Base-by-base conservation (phyloP, 2,797 vertebrate genomes). In the Cyclura pinguis region DNA sequence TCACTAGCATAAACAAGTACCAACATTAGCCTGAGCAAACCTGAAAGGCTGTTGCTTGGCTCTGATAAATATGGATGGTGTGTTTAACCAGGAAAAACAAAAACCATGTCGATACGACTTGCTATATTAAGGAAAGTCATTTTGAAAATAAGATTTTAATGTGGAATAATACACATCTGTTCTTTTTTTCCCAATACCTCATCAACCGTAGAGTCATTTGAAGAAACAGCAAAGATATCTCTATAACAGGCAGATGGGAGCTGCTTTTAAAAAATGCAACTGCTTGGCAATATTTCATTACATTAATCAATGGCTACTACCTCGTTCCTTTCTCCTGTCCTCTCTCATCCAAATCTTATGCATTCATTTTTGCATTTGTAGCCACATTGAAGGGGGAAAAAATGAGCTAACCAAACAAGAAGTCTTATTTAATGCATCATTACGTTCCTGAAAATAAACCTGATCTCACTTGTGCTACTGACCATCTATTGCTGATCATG, bases 61-160 rank as follows among this genome's bases (percentile, higher is more conserved):
- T 94, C 78, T 88, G 91, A 88, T 64, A 55, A n/a, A 91, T 16
- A n/a, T 16, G 47, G 42, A 35, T 89, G 82, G n/a, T 72, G 69
- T 0, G 0, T 24, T 3, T n/a, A 0, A 0, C 1, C 8, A 50
- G 47, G 38, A 91, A 91, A 92, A 1, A 50, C n/a, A 90, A 52
- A 42, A 5, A 42, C 0, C 0, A 35, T 73, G n/a, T 92, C 80
- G 50, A 76, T 85, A 62, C 0, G 6, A 35, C 57, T 38, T 89
- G 6, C 0, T 59, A 77, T 86, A 91, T 92, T 84, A 86, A 92
- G 88, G 88, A 69, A 85, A 89, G 35, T 13, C 18, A 38, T 95
- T 93, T 95, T 94, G 88, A 91, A 95, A 92, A 80, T 82, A 88
- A 91, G 57, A 86, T 73, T 94, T 96, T 93, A 13, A 84, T 91